phyloP scores from a whole-genome alignment of 2,113 vertebrate species.

The Telmatochromis sp. region DNA sequence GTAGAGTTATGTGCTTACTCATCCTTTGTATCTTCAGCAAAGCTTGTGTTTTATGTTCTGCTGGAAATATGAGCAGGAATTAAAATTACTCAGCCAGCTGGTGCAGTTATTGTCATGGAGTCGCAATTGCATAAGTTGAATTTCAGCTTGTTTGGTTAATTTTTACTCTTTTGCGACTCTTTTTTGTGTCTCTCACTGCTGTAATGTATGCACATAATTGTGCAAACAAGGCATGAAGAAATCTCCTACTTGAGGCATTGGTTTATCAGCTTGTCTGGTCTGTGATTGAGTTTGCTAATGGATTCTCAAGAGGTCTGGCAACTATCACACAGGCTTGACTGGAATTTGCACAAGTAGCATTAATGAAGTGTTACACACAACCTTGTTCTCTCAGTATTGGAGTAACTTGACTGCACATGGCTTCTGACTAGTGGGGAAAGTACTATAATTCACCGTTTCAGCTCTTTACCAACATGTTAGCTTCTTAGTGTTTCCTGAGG shows the following conservation, averaged over 20 bases:
- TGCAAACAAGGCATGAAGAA: conserved; percentile 12
- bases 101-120: conserved; percentile 9
- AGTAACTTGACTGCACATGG: background rate
- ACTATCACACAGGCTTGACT: background rate
- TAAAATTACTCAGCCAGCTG: conserved; percentile 31
- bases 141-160: conserved; percentile 26
- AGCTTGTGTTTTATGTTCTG: conserved; percentile 19
- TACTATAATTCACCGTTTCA: background rate
- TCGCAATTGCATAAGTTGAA: conserved; percentile 22
- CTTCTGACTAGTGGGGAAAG: background rate
- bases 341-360: background rate
- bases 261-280: conserved; percentile 23
- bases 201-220: conserved; percentile 14
- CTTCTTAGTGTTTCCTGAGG: background rate
- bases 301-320: conserved; percentile 8
- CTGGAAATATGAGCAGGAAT: conserved; percentile 12
- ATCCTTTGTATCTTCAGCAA: conserved; percentile 1
- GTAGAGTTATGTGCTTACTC: conserved; percentile 27
- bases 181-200: background rate
- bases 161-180: background rate
- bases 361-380: conserved; percentile 5
- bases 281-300: conserved; percentile 30
- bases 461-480: background rate
- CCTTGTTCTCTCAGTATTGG: background rate
- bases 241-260: background rate